Conservation (phyloP, 1,140 invertebrate species). For the Drosophila ironensis region DNA sequence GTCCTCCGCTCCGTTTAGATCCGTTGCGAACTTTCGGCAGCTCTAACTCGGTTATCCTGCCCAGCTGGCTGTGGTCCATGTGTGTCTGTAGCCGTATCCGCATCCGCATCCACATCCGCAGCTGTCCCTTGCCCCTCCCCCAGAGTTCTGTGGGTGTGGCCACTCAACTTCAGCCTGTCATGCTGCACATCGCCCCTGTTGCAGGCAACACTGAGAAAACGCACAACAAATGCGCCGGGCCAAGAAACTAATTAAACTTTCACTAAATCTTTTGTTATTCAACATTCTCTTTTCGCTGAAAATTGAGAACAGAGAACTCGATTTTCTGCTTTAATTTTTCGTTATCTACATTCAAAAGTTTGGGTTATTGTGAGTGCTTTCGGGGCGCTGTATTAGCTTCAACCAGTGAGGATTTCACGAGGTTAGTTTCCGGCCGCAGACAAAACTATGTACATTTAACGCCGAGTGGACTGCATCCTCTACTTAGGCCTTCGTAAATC, state of each 20-base stretch:
- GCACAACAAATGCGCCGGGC: too few relatives aligned
- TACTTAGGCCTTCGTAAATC: conserved; percentile 52
- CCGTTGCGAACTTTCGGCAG: conserved; percentile 25
- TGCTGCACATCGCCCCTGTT: conserved; percentile 53
- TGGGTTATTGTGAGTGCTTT: too few relatives aligned
- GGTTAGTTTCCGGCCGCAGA: conserved; percentile 62
- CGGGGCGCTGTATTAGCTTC: conserved; percentile 59
- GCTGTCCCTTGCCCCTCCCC: not conserved
- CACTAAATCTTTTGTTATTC: too few relatives aligned
- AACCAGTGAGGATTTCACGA: conserved; percentile 65
- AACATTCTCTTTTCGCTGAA: too few relatives aligned
- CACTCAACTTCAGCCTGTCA: conserved; percentile 71
- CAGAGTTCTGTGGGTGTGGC: conserved; percentile 16
- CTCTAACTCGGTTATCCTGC: conserved; percentile 44
- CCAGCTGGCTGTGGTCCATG: conserved; percentile 21
- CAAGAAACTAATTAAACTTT: too few relatives aligned
- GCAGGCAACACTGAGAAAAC: conserved; percentile 2
- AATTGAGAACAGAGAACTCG: too few relatives aligned
- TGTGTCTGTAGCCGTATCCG: conserved; percentile 5
- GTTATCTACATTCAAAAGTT: too few relatives aligned
- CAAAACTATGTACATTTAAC: conserved; percentile 72
- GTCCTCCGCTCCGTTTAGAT: not conserved
- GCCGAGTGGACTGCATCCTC: conserved; percentile 43
- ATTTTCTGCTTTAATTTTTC: too few relatives aligned
- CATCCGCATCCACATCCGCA: not conserved